phyloP scores from a whole-genome alignment of 2,888 invertebrate species.

The Stegophylla sp. region DNA sequence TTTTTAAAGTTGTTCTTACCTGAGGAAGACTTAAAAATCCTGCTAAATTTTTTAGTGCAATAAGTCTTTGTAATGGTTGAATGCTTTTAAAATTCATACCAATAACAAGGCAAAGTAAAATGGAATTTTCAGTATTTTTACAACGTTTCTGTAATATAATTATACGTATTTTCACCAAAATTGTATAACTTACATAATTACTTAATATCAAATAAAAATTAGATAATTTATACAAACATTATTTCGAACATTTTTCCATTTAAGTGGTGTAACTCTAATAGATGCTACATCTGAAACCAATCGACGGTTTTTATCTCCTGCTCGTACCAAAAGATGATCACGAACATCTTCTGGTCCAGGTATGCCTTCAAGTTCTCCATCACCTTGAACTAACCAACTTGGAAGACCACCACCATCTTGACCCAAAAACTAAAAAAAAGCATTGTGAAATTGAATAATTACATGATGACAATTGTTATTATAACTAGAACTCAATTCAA shows the following conservation, averaged over 20 bases:
- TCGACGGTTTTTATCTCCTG: slow-evolving; percentile 45
- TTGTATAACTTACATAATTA: neutral
- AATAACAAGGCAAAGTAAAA: slow-evolving; percentile 73
- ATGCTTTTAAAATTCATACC: slow-evolving; percentile 73
- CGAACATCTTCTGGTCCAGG: slow-evolving; percentile 57
- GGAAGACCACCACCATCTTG: slow-evolving; percentile 58
- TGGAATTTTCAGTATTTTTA: slow-evolving; percentile 67
- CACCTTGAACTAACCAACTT: slow-evolving; percentile 50
- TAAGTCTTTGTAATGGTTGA: slow-evolving; percentile 71
- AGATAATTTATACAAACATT: slow-evolving; percentile 38
- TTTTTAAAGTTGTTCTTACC: slow-evolving; percentile 68
- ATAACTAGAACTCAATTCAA: no score
- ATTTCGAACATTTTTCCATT: slow-evolving; percentile 57
- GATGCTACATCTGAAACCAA: slow-evolving; percentile 46
- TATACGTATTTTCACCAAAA: neutral
- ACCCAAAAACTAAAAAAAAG: slow-evolving; percentile 54
- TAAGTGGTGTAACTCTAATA: slow-evolving; percentile 45
- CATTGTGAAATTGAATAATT: neutral
- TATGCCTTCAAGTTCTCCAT: slow-evolving; percentile 46
- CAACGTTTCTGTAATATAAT: slow-evolving; percentile 65
- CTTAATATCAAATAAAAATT: slow-evolving; percentile 5
- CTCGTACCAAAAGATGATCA: slow-evolving; percentile 48
- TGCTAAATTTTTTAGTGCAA: slow-evolving; percentile 75
- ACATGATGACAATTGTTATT: no score
- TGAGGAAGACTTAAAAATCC: slow-evolving; percentile 74